Evolutionary conservation across 1,140 invertebrate species (phyloP).

Genomic region (Notospermus geniculatus): DNA sequence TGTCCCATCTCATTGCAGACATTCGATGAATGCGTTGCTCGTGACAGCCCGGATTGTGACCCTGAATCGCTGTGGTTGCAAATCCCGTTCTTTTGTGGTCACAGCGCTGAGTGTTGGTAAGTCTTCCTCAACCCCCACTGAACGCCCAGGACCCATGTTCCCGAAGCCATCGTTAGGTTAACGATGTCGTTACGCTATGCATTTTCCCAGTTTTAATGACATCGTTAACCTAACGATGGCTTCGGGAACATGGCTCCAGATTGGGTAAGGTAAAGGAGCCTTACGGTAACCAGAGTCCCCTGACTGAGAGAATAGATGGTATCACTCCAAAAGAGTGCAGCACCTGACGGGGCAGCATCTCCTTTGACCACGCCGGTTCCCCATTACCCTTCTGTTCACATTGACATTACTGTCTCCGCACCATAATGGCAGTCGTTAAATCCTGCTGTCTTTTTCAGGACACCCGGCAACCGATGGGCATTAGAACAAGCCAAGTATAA

Average conservation of each 20-base stretch:
- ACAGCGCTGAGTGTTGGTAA: constrained; percentile 90
- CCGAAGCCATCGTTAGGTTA: no score
- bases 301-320: constrained; percentile 3
- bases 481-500: constrained; percentile 93
- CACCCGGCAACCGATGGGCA: constrained; percentile 90
- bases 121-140: constrained; percentile 33
- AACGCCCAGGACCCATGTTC: no score
- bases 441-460: constrained; percentile 64
- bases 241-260: no score
- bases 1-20: constrained; percentile 65
- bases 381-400: no score
- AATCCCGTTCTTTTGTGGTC: constrained; percentile 97
- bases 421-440: no score
- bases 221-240: no score
- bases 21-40: constrained; percentile 91
- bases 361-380: neutral
- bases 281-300: no score
- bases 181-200: no score
- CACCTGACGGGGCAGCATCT: neutral
- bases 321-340: neutral
- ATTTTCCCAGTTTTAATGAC: no score
- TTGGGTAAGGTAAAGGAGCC: no score
- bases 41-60: constrained; percentile 81
- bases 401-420: no score
- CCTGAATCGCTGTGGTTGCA: constrained; percentile 72